Evolutionary conservation across 2,797 vertebrate genomes (phyloP), one percentile per base, ranked within the genome.

Genomic region (Channa striata): DNA sequence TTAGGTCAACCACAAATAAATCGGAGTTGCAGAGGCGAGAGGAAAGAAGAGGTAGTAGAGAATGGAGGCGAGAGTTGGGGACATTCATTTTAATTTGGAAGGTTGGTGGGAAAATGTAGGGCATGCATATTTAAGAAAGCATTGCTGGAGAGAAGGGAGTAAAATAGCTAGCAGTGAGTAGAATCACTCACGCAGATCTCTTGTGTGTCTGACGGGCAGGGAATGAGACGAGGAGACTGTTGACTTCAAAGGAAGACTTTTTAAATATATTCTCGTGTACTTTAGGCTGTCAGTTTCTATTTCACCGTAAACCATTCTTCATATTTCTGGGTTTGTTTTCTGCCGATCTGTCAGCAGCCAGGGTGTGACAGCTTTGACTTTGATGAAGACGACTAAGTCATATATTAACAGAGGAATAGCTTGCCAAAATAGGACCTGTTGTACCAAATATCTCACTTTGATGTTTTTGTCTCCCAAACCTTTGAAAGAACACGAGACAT

Each of bases 111-210:
- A 74, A 92, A 93, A 93, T 93, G 89, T 94, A 93, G 93, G 93
- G 84, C 93, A 93, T 87, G 91, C 91, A 93, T 94, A 92, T 94
- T 93, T 93, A 93, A 92, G 88, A 90, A 87, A 89, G 82, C 68
- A 77, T 82, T 80, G 79, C 82, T 89, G 83, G 64, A 89, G 87
- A 82, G 70, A 82, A 68, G 64, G 61, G 73, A 86, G 83, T 68
- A 51, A 73, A 80, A 90, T 84, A 85, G 67, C 83, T 89, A 68
- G 67, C 78, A 90, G 82, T 81, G 76, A 86, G 81, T 59, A 65
- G 66, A 81, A 80, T 85, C 80, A 78, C 74, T 87, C 73, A 58
- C 74, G 71, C 63, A 82, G 61, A 84, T 88, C 84, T 83, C 68
- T 69, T 65, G 78, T 89, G 83, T 87, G 84, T 87, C 69, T 78